A percentile compares a stretch with the other conserved stretches of the same genome.
phyloP scores from a whole-genome alignment of 2,888 invertebrate genomes.

The Teleiodes luculella region DNA sequence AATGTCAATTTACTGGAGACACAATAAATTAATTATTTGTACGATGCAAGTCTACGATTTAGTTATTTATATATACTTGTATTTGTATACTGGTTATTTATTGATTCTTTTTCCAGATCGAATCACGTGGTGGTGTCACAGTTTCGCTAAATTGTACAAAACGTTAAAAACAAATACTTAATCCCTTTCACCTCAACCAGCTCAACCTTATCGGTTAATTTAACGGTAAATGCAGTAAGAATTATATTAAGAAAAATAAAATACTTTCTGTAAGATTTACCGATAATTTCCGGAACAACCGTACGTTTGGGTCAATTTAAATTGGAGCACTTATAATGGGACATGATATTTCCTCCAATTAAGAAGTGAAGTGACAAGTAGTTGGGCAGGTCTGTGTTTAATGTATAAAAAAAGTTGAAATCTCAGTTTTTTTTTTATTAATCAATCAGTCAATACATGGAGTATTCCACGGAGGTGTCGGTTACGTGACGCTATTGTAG shows the following conservation, averaged over 20 bases:
- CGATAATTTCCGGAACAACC: conserved; percentile 7
- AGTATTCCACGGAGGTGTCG: too few relatives aligned
- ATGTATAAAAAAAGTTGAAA: not conserved
- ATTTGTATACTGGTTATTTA: too few relatives aligned
- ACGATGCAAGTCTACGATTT: too few relatives aligned
- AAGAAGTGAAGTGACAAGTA: conserved; percentile 11
- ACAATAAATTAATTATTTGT: too few relatives aligned
- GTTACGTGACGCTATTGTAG: too few relatives aligned
- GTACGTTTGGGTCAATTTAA: conserved; percentile 6
- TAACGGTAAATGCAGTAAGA: conserved; percentile 1
- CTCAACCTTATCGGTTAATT: not conserved
- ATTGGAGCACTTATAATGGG: not conserved
- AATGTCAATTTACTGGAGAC: too few relatives aligned
- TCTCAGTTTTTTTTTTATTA: too few relatives aligned
- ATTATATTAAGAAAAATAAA: not conserved
- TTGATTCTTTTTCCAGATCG: too few relatives aligned
- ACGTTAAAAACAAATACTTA: not conserved
- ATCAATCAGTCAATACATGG: too few relatives aligned
- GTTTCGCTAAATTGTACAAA: too few relatives aligned
- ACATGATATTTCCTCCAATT: conserved; percentile 1
- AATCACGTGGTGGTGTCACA: too few relatives aligned
- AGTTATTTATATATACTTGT: too few relatives aligned
- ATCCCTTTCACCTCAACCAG: conserved; percentile 6
- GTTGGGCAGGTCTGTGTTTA: not conserved
- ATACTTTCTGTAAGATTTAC: conserved; percentile 5